Conservation (phyloP, 1,140 invertebrate species). For the Drosophila rhopaloa region DNA sequence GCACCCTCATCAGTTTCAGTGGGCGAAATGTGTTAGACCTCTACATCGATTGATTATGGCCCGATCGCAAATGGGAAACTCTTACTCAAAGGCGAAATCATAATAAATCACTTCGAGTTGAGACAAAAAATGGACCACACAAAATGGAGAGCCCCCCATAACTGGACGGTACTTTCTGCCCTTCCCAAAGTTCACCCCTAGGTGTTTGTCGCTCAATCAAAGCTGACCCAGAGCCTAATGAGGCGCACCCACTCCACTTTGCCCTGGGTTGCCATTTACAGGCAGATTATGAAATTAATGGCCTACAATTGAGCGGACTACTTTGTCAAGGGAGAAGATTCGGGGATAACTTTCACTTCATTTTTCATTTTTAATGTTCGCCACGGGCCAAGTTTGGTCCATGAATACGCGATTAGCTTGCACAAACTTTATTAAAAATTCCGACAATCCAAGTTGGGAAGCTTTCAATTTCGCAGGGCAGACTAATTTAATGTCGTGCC, state of each 20-base stretch:
- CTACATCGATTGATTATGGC: conserved; percentile 34
- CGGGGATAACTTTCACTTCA: conserved; percentile 42
- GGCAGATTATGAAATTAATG: conserved; percentile 59
- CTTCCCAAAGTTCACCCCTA: conserved; percentile 10
- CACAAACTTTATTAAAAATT: conserved; percentile 51
- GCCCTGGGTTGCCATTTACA: conserved; percentile 30
- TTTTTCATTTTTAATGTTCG: conserved; percentile 57
- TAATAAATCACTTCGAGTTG: conserved; percentile 50
- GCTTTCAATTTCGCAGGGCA: conserved; percentile 21
- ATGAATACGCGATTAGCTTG: conserved; percentile 49
- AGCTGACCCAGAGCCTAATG: conserved; percentile 45
- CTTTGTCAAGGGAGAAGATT: conserved; percentile 45
- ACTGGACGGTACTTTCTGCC: background rate
- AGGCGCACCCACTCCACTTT: conserved; percentile 16
- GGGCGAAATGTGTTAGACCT: conserved; percentile 6
- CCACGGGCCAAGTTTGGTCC: conserved; percentile 44
- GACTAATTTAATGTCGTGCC: conserved; percentile 45
- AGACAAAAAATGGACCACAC: conserved; percentile 22
- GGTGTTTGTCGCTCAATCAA: conserved; percentile 53
- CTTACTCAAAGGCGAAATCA: conserved; percentile 32
- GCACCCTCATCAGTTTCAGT: background rate
- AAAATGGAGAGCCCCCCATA: background rate
- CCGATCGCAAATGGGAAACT: conserved; percentile 7
- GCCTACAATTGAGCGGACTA: conserved; percentile 52
- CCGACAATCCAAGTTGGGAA: conserved; percentile 13